These are phyloP conservation scores for Leucophenga varia DNA, from an alignment of 1,140 invertebrate species.

Conservation along the genomic window DNA sequence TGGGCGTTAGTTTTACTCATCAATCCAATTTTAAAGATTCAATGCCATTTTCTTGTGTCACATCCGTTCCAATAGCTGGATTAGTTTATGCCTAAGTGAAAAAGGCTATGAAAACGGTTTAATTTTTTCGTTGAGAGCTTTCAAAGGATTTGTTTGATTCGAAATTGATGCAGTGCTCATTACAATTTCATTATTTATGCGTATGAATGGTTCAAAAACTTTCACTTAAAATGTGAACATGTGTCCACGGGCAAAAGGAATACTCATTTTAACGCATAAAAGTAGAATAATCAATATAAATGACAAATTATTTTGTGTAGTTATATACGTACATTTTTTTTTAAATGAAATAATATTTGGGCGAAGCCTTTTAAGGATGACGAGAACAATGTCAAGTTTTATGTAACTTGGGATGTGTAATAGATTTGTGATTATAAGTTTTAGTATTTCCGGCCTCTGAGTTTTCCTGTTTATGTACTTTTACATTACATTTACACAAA, in stretches of 20 bases:
- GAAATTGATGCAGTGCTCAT: constrained; percentile 50
- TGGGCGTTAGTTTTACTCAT: constrained; percentile 49
- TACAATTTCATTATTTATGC: constrained; percentile 49
- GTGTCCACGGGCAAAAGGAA: constrained; percentile 11
- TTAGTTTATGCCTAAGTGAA: constrained; percentile 25
- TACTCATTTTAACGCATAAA: too few relatives aligned
- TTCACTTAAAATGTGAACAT: constrained; percentile 18
- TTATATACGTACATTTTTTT: too few relatives aligned
- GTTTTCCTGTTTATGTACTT: too few relatives aligned
- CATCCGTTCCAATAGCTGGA: neutral
- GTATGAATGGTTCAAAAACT: constrained; percentile 12
- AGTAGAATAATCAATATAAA: too few relatives aligned
- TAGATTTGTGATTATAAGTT: too few relatives aligned
- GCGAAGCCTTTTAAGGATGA: too few relatives aligned
- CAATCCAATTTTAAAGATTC: constrained; percentile 53
- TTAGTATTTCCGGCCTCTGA: too few relatives aligned
- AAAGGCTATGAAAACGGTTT: constrained; percentile 38
- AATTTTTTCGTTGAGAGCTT: constrained; percentile 47
- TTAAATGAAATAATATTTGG: too few relatives aligned
- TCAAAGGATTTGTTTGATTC: constrained; percentile 37
- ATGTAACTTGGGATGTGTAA: too few relatives aligned
- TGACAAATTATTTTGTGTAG: too few relatives aligned
- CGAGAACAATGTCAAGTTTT: too few relatives aligned
- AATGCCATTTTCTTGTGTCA: constrained; percentile 45
- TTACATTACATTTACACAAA: too few relatives aligned